Evolutionary conservation across 2,797 vertebrate genomes (phyloP).

Genomic region (Rachycentron canadum): DNA sequence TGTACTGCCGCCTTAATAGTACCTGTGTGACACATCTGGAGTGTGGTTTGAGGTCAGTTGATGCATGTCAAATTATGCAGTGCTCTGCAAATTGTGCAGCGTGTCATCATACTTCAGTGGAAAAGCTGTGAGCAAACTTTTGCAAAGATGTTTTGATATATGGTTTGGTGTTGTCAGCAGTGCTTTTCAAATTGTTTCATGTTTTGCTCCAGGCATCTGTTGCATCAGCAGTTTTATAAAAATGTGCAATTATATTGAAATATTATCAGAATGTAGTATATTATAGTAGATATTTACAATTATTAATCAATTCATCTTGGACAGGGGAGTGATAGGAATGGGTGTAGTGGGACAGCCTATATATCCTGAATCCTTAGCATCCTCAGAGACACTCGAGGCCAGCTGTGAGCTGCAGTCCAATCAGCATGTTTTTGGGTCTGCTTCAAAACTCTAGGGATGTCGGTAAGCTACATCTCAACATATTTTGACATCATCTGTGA

Average conservation of each 20-base stretch:
- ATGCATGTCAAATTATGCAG: background rate
- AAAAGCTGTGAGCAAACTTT: background rate
- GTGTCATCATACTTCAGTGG: background rate
- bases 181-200: background rate
- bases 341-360: background rate
- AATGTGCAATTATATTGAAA: background rate
- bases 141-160: background rate
- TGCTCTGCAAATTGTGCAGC: background rate
- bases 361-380: background rate
- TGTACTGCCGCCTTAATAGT: too few species aligned
- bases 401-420: background rate
- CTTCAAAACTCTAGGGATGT: background rate
- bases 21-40: background rate
- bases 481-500: conserved; percentile 10
- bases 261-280: background rate
- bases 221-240: background rate
- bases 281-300: background rate
- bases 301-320: background rate
- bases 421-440: background rate
- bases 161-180: background rate
- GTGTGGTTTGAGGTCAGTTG: background rate
- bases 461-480: background rate
- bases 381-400: background rate
- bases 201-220: background rate
- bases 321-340: background rate